Evolutionary conservation across 1,140 invertebrate genomes (phyloP).

Genomic region (Drosophila tropicalis): DNA sequence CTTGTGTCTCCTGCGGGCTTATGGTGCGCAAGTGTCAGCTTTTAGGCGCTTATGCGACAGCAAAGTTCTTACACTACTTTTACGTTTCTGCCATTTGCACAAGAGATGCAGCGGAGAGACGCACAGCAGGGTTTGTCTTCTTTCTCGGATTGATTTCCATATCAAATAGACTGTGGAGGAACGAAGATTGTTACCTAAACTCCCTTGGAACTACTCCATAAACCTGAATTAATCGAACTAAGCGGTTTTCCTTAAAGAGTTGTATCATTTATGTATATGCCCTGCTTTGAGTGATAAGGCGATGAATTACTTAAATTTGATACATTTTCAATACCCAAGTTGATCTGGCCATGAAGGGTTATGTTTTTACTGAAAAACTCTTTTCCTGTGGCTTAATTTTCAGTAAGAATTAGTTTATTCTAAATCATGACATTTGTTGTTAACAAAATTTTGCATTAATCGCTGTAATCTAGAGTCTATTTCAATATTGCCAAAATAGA

Average conservation of each 20-base stretch:
- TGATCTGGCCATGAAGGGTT: no score
- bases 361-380: no score
- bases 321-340: no score
- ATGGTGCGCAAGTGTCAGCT: conserved; percentile 30
- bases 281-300: no score
- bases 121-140: background rate
- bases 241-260: background rate
- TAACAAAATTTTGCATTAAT: no score
- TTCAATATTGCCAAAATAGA: no score
- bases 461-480: no score
- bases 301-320: no score
- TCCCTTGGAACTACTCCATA: background rate
- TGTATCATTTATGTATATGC: background rate
- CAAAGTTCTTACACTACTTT: conserved; percentile 16
- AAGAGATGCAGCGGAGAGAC: background rate
- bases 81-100: conserved; percentile 6
- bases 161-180: background rate
- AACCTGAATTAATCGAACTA: conserved; percentile 1
- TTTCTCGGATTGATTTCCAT: conserved; percentile 10
- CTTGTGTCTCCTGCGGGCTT: conserved; percentile 19
- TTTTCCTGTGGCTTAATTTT: no score
- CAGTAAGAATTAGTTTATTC: no score
- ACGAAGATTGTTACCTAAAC: background rate
- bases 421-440: no score
- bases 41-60: conserved; percentile 12